Evolutionary conservation across 2,113 vertebrate genomes (phyloP).

Genomic region (Trachemys scripta): DNA sequence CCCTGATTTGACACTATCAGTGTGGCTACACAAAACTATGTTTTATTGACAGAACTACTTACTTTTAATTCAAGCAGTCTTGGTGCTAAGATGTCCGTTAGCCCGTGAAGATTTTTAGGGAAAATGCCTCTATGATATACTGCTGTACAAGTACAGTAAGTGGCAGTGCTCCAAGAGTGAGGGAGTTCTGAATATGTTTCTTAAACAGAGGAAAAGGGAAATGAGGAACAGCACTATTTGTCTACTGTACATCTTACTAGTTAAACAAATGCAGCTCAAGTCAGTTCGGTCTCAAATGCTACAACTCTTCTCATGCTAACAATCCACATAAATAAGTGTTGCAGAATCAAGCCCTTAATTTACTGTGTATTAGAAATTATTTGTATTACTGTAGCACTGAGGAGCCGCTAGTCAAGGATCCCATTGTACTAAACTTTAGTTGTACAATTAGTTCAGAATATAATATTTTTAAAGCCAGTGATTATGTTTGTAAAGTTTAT

Average conservation of each 20-base stretch:
- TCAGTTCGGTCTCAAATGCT: constrained; percentile 36
- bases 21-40: background rate
- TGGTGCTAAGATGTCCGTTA: background rate
- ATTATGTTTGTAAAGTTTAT: background rate
- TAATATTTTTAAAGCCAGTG: background rate
- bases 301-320: background rate
- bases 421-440: background rate
- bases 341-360: background rate
- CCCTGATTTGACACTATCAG: background rate
- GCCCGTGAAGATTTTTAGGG: background rate
- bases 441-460: background rate
- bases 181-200: constrained; percentile 38
- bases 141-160: background rate
- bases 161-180: background rate
- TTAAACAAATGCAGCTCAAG: constrained; percentile 30
- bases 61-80: background rate
- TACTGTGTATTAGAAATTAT: background rate
- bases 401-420: background rate
- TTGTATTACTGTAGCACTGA: background rate
- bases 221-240: constrained; percentile 41
- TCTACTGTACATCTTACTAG: constrained; percentile 26
- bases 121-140: background rate
- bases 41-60: constrained; percentile 1
- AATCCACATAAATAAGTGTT: fast-evolving
- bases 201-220: constrained; percentile 58